A percentile compares a stretch with the other conserved stretches of the same genome.
These are phyloP conservation scores for Lophura nycthemera DNA, from an alignment of 2,113 vertebrate genomes.

Conservation along the genomic window DNA sequence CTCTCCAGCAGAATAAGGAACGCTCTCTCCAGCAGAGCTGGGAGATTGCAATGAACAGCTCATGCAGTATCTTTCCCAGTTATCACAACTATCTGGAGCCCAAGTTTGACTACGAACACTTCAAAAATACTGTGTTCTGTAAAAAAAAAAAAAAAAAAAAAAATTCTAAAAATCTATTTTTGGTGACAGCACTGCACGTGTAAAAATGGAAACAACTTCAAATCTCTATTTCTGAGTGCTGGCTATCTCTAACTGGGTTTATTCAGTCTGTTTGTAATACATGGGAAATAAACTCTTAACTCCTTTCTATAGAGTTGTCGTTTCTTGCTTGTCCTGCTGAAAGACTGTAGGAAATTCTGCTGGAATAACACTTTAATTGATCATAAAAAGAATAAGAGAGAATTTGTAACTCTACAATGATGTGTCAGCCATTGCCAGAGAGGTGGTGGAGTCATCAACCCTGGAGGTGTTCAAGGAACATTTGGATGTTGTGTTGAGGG, in stretches of 20 bases:
- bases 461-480: too few species aligned
- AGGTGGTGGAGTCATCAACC: too few species aligned
- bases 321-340: not conserved
- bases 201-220: not conserved
- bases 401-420: not conserved
- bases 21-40: not conserved
- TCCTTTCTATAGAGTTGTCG: not conserved
- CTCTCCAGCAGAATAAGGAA: not conserved
- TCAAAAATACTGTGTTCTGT: not conserved
- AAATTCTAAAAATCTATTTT: not conserved
- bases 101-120: not conserved
- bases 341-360: not conserved
- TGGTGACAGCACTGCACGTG: not conserved
- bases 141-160: not conserved
- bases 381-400: not conserved
- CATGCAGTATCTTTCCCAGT: not conserved
- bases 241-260: not conserved
- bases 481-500: too few species aligned
- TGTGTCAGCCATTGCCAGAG: not conserved
- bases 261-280: not conserved
- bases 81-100: constrained; percentile 18
- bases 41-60: constrained; percentile 22
- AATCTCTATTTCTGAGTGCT: not conserved
- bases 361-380: not conserved
- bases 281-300: not conserved